Evolutionary conservation across 1,140 invertebrate genomes (phyloP).

Genomic region (Penaeus indicus): DNA sequence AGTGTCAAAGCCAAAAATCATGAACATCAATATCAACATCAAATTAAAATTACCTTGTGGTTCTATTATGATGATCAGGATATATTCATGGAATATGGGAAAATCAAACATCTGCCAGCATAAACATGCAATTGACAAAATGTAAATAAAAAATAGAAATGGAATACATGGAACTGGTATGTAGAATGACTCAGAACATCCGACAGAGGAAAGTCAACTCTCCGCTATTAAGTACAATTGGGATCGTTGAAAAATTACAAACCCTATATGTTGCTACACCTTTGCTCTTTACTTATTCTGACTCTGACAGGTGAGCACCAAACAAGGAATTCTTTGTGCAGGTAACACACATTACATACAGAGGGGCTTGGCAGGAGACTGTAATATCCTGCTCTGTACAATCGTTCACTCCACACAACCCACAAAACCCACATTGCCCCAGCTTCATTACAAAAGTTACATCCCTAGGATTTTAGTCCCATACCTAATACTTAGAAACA

Average conservation of each 20-base stretch:
- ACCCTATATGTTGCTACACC: conserved; percentile 40
- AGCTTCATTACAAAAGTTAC: conserved; percentile 51
- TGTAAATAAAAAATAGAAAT: conserved; percentile 54
- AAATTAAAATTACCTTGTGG: background rate
- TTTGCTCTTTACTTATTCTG: conserved; percentile 29
- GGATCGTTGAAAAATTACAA: conserved; percentile 47
- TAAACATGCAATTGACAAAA: conserved; percentile 58
- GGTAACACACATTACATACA: conserved; percentile 39
- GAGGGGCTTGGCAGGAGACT: conserved; percentile 29
- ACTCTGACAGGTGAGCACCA: conserved; percentile 53
- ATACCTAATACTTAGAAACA: conserved; percentile 33
- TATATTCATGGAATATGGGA: conserved; percentile 47
- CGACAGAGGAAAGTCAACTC: conserved; percentile 54
- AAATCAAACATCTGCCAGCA: conserved; percentile 56
- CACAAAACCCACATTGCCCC: conserved; percentile 34
- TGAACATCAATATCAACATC: too few relatives aligned
- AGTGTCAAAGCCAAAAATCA: too few relatives aligned
- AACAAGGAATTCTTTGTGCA: conserved; percentile 51
- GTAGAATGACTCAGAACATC: conserved; percentile 54
- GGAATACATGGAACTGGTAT: conserved; percentile 61
- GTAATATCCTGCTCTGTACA: conserved; percentile 35
- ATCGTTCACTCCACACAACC: conserved; percentile 48
- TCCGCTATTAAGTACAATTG: conserved; percentile 51
- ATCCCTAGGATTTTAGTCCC: conserved; percentile 26
- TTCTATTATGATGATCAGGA: conserved; percentile 27